Base-by-base conservation (phyloP, 2,888 invertebrate species). In the Noctuana brunneofusca region DNA sequence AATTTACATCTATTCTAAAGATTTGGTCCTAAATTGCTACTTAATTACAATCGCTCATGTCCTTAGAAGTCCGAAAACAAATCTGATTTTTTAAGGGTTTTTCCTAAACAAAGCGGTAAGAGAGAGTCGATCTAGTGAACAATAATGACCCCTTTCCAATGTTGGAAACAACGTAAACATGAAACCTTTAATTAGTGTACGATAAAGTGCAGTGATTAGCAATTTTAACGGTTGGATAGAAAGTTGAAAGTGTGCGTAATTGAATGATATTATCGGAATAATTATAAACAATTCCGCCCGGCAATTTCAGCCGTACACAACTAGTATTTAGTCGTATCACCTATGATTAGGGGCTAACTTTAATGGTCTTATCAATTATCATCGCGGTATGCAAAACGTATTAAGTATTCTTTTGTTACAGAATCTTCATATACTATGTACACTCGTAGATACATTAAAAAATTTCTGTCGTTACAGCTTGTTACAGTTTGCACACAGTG, bases 201-300 rank as follows among this genome's bases (percentile, higher is more conserved):
- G 30, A 38, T 46, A 59, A 35, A 59, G 46, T n/a, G 20, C 8
- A 53, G 53, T 53, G n/a, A 59, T 59, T 52, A 53, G 46, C 43
- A 11, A 59, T 46, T 53, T 59, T 53, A 53, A 53, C 46, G 59
- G 53, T 24, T 20, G 18, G 16, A 35, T 59, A 53, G 59, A 59
- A 59, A 59, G 59, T 59, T 22, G 59, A 59, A 53, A 59, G 53
- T 53, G 41, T 49, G 35, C n/a, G 24, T 58, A 41, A 58, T 52
- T 50, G 50, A 58, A 50, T 50, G 49, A 58, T 58, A 58, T 58
- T 58, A 58, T 58, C 41, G n/a, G 2, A 18, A 30, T 52, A 59
- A 59, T 59, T 59, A 52, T 43, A 22, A 53, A 53, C 18, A 59
- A 59, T 53, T 59, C 18, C 20, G 53, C 53, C 46, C 30, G 1